Evolutionary conservation across 2,888 invertebrate genomes (phyloP).

Genomic region (Andrena bucephala): DNA sequence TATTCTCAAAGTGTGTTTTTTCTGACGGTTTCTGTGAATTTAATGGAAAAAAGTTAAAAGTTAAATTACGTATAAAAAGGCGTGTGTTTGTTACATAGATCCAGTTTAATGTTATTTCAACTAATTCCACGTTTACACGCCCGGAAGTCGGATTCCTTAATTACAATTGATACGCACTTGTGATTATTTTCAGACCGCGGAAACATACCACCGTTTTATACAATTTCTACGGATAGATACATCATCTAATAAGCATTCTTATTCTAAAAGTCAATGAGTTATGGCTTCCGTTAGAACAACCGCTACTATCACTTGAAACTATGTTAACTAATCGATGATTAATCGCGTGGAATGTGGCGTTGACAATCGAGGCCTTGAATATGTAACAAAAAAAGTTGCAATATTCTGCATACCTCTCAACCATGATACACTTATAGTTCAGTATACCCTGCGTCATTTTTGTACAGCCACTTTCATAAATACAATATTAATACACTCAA

Average conservation of each 20-base stretch:
- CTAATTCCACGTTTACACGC: not conserved
- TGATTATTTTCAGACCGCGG: slow-evolving; percentile 13
- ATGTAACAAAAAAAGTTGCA: not conserved
- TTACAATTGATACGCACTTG: slow-evolving; percentile 16
- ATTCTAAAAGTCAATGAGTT: not conserved
- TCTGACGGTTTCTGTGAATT: not conserved
- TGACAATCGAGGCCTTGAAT: slow-evolving; percentile 6
- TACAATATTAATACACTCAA: not conserved
- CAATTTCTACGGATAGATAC: slow-evolving; percentile 9
- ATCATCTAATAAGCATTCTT: not conserved
- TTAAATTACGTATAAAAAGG: not conserved
- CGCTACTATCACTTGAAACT: not conserved
- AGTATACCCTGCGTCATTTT: not conserved
- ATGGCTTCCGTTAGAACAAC: not conserved
- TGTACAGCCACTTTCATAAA: not conserved
- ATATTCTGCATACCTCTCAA: not conserved
- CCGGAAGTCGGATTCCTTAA: slow-evolving; percentile 28
- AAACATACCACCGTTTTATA: not conserved
- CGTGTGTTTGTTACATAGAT: not conserved
- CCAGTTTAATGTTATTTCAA: not conserved
- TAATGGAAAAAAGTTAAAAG: not conserved
- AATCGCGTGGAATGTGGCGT: slow-evolving; percentile 6
- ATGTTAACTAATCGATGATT: slow-evolving; percentile 9
- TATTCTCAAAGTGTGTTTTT: too few species aligned
- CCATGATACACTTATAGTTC: not conserved